Percentiles rank a stretch among this genome's conserved stretches.
phyloP scores from a whole-genome alignment of 1,140 invertebrate species.

The Cryptotermes secundus region DNA sequence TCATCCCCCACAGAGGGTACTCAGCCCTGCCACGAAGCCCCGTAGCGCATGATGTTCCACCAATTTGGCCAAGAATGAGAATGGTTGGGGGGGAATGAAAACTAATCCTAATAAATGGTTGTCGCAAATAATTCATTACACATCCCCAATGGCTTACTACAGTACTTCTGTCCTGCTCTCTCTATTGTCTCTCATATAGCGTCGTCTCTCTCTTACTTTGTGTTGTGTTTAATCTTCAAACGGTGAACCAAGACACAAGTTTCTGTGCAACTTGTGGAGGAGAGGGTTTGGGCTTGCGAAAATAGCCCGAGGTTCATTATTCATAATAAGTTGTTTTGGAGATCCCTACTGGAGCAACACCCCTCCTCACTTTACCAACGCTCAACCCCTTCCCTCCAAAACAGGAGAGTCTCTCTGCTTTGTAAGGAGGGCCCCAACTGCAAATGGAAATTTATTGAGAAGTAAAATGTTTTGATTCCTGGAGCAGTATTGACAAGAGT shows the following conservation, averaged over 20 bases:
- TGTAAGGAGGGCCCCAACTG: neutral
- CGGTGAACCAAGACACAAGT: neutral
- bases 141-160: too few relatives aligned
- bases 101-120: neutral
- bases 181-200: neutral
- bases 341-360: neutral
- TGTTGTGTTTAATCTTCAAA: constrained; percentile 3
- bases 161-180: neutral
- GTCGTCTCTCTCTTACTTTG: too few relatives aligned
- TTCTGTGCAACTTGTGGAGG: neutral
- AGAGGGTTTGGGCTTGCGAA: neutral
- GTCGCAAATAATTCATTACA: constrained; percentile 8
- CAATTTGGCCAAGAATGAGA: constrained; percentile 14
- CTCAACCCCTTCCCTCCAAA: neutral
- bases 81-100: neutral
- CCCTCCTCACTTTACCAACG: neutral
- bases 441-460: neutral
- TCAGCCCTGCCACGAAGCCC: neutral
- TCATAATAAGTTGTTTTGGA: constrained; percentile 8
- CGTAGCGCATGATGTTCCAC: neutral
- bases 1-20: neutral
- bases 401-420: neutral
- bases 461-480: neutral
- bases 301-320: neutral
- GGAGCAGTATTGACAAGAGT: neutral